A percentile compares a stretch with the other conserved stretches of the same genome.
Evolutionary conservation across 2,888 invertebrate species (phyloP).

Genomic region (Chloroclystis v-ata): DNA sequence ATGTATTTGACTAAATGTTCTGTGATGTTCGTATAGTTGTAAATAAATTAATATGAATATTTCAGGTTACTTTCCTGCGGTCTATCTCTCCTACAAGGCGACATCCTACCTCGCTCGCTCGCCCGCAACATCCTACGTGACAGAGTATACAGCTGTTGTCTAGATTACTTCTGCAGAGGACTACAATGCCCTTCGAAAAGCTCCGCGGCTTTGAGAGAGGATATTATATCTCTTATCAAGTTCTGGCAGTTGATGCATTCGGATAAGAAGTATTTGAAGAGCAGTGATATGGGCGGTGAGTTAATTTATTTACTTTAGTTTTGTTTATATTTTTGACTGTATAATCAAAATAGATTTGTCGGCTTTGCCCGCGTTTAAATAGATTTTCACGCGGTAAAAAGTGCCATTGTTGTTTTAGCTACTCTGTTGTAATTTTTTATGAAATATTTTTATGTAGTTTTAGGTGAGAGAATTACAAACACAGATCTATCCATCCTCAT

Average conservation of each 20-base stretch:
- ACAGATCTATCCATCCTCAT: too few species aligned
- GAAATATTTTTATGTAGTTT: too few species aligned
- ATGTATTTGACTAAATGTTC: too few species aligned
- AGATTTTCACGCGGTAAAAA: too few species aligned
- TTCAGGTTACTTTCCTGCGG: conserved; percentile 91
- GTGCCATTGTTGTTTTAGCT: too few species aligned
- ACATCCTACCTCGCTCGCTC: conserved; percentile 89
- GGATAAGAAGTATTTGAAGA: conserved; percentile 93
- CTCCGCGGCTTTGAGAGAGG: conserved; percentile 88
- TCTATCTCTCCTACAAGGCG: conserved; percentile 94
- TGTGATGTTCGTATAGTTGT: too few species aligned
- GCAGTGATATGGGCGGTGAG: conserved; percentile 87
- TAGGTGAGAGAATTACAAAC: too few species aligned
- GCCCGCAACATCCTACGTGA: conserved; percentile 96
- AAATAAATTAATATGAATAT: not conserved
- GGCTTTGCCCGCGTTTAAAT: too few species aligned
- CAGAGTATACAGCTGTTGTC: conserved; percentile 94
- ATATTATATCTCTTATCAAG: conserved; percentile 90
- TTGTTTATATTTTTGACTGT: not conserved
- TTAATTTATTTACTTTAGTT: conserved; percentile 4
- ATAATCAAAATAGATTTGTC: too few species aligned
- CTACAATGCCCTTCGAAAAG: conserved; percentile 92
- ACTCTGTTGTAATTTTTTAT: too few species aligned
- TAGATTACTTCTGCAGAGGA: conserved; percentile 96
- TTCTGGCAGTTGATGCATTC: conserved; percentile 98